Percentiles rank a stretch among this genome's conserved stretches.
Conservation (phyloP, 1,140 invertebrate genomes). For the Panagrolaimus sp. region DNA sequence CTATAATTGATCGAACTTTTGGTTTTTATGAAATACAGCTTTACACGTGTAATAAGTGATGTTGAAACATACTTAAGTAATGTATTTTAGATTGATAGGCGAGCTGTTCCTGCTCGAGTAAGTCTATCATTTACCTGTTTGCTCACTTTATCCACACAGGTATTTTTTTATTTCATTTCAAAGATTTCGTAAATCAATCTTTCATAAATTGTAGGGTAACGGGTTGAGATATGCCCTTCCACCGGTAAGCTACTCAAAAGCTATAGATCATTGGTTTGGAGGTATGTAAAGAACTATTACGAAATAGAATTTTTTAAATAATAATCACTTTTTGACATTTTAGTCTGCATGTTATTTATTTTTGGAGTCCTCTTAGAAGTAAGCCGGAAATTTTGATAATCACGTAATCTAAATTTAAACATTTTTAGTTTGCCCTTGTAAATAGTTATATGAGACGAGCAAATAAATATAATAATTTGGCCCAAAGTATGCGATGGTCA, state of each 20-base stretch:
- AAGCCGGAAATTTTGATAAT: too few relatives aligned
- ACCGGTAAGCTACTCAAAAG: constrained; percentile 4
- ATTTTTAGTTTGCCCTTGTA: constrained; percentile 3
- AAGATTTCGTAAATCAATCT: not conserved
- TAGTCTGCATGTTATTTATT: constrained; percentile 16
- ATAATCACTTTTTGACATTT: not conserved
- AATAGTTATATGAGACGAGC: constrained; percentile 17
- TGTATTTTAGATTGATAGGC: not conserved
- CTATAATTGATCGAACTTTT: too few relatives aligned
- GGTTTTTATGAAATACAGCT: too few relatives aligned
- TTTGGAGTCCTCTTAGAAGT: constrained; percentile 12
- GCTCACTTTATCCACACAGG: constrained; percentile 14
- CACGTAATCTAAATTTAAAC: too few relatives aligned
- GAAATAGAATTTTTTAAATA: not conserved
- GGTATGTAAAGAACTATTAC: not conserved
- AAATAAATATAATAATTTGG: constrained; percentile 12
- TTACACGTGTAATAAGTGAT: too few relatives aligned
- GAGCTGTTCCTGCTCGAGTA: constrained; percentile 15
- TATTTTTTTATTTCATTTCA: constrained; percentile 6
- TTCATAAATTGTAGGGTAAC: not conserved
- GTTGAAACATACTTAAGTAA: too few relatives aligned
- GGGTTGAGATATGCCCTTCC: constrained; percentile 11
- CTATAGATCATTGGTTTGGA: constrained; percentile 16
- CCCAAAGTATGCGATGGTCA: constrained; percentile 14
- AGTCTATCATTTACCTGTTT: constrained; percentile 12